Evolutionary conservation across 23 tunicate genomes (phyloP).

Genomic region (Trididemnum miniatum): DNA sequence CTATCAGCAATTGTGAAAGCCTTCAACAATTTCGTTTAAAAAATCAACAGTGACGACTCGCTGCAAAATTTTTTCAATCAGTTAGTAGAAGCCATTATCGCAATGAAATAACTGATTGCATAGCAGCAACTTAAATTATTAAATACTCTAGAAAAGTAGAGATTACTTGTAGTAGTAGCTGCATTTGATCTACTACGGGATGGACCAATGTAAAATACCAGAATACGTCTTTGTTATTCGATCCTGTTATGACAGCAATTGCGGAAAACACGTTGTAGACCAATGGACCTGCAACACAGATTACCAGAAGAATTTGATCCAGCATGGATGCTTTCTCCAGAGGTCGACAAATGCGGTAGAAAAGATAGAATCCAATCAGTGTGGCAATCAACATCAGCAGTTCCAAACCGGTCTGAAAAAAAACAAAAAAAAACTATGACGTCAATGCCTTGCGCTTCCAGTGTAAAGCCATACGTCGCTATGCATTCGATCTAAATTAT

Average conservation of each 20-base stretch:
- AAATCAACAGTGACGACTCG: too few species aligned
- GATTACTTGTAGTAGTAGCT: constrained; percentile 59
- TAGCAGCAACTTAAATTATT: too few species aligned
- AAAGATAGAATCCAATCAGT: constrained; percentile 41
- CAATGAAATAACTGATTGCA: too few species aligned
- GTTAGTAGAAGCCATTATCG: too few species aligned
- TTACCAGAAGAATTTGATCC: constrained; percentile 48
- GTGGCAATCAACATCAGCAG: constrained; percentile 52
- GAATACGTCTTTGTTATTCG: constrained; percentile 1
- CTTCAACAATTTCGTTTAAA: too few species aligned
- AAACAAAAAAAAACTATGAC: too few species aligned
- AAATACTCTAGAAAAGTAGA: too few species aligned
- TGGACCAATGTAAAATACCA: constrained; percentile 40
- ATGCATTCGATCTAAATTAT: too few species aligned
- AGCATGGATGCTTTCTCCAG: constrained; percentile 33
- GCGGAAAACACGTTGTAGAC: constrained; percentile 34
- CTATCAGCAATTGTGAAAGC: too few species aligned
- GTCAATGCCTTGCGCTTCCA: too few species aligned
- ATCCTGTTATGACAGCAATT: constrained; percentile 48
- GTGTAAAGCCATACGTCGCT: too few species aligned
- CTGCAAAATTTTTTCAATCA: too few species aligned
- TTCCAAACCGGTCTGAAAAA: constrained; percentile 46
- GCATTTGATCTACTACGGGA: constrained; percentile 51
- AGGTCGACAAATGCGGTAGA: constrained; percentile 33
- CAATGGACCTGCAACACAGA: constrained; percentile 52